Base-by-base conservation (phyloP, 2,888 invertebrate species). In the Physocephala rufipes region DNA sequence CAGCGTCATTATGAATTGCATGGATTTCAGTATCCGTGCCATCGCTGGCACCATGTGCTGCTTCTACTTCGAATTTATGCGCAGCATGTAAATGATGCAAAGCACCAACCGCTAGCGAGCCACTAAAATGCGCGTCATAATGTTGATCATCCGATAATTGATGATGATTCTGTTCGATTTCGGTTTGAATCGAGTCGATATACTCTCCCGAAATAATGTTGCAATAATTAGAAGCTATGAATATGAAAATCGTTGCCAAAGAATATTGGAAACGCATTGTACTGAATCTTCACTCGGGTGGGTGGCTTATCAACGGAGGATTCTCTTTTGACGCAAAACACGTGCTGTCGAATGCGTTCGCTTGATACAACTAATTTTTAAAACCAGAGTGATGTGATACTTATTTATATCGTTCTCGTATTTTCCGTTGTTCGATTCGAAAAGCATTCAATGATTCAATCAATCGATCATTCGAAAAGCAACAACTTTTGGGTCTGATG, bases 91-190 rank as follows among this genome's bases (percentile, higher is more conserved):
- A 70, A 16, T 75, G 55, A 30, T 79, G 79, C 69, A 80, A 73
- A 53, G 77, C 77, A 66, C 79, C 74, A 15, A 81, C 3, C 2
- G 79, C 79, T 43, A 78, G 74, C 28, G 80, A 80, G 13, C 77
- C 80, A 19, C 76, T 78, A 15, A 78, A 21, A 1, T 74, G 74
- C 13, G 81, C 82, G 24, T 79, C 82, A 67, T 80, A 81, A 73
- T 36, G 76, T 36, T 58, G 26, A 63, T 80, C 82, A 70, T 80
- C 61, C 2, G 78, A 58, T 36, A 36, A 36, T 7, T 36, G 36
- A 7, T 36, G 36, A 36, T 36, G 36, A 7, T 36, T 9, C 9
- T 36, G 36, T 7, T 36, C 36, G 36, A 9, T 53, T 55, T 55
- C 24, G n/a, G n/a, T n/a, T n/a, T n/a, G n/a, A n/a, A n/a, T n/a